Evolutionary conservation across 2,888 invertebrate genomes (phyloP), one percentile per base, ranked within the genome.

Genomic region (Drosophila colorata): DNA sequence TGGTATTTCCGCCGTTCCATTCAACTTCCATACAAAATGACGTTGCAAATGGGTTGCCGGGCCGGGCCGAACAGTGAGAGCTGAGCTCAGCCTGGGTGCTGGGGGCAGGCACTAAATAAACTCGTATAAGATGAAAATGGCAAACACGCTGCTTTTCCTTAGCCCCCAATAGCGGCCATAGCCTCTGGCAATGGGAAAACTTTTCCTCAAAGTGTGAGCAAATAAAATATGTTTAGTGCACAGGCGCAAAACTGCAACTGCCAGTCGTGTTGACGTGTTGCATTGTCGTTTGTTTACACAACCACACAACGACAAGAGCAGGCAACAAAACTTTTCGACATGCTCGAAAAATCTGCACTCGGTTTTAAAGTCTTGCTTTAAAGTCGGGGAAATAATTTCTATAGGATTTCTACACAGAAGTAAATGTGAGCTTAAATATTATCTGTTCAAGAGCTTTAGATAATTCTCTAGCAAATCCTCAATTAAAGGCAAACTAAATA

Each of bases 151-250:
- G 73, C 66, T 46, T 55, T 61, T 55, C 63, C 63, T 41, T 51
- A 53, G 31, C 47, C 44, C 44, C n/a, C 52, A 58, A 43, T 51
- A 41, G 25, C 28, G 40, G 2, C 60, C 44, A 70, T 64, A 69
- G 66, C 74, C 81, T 14, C 13, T 23, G 55, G 87, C 59, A 63
- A 68, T 69, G 67, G 65, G 48, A 69, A 84, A 85, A 84, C 69
- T 72, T 83, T 87, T 78, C 40, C 69, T 67, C 74, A 66, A 65
- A 75, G 76, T 72, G 73, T 61, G 73, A 69, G 87, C 72, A 82
- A 80, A 87, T 80, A 87, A 80, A 87, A 84, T 82, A 84, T 87
- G 85, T 74, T 84, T 80, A 80, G 73, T 59, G 61, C 60, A 47
- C 58, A 66, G 78, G 73, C 81, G 61, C 78, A 80, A 83, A 82